Evolutionary conservation across 2,113 vertebrate genomes (phyloP), one percentile per base, ranked within the genome.

Genomic region (Periophthalmodon schlosseri): DNA sequence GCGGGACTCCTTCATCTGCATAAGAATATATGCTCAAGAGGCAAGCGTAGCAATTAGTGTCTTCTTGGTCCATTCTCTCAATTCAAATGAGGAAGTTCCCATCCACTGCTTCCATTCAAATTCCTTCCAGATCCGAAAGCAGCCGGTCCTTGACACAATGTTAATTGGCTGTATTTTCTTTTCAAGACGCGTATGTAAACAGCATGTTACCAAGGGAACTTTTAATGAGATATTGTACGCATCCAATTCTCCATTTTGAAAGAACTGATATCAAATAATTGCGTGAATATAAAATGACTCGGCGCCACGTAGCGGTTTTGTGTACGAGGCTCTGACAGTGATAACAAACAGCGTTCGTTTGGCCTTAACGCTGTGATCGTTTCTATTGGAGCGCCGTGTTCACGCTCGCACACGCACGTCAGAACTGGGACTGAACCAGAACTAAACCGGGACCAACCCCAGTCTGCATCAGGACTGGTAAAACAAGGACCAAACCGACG

Each of bases 151-250:
- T 81, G 81, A 85, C 74, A 78, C 70, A 47, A 10, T 76, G 73
- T 78, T 56, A 87, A 87, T 75, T 78, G 79, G 78, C 67, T 61
- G 78, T 65, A 63, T 78, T 82, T 70, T 86, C 70, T 76, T 67
- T 33, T 66, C 69, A 75, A 83, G 83, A 83, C 80, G 70, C 71
- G 70, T 16, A 23, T 50, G 67, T 75, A 68, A 73, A 69, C 54
- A 70, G 75, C 44, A 70, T 63, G 87, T 88, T 82, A 70, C 72
- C 82, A 82, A 81, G 80, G 86, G 65, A 86, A 90, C 78, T 83
- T 89, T 68, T 69, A 85, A 79, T 74, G 58, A 70, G 85, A 24
- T 57, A n/a, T 65, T 46, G 34, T 24, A 70, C 57, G 68, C 28
- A 13, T 66, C 20, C n/a, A 1, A 15, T 65, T 57, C 70, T 66